These are phyloP conservation scores for Colistium nudipinnis DNA, from an alignment of 2,113 vertebrate species.

Conservation along the genomic window DNA sequence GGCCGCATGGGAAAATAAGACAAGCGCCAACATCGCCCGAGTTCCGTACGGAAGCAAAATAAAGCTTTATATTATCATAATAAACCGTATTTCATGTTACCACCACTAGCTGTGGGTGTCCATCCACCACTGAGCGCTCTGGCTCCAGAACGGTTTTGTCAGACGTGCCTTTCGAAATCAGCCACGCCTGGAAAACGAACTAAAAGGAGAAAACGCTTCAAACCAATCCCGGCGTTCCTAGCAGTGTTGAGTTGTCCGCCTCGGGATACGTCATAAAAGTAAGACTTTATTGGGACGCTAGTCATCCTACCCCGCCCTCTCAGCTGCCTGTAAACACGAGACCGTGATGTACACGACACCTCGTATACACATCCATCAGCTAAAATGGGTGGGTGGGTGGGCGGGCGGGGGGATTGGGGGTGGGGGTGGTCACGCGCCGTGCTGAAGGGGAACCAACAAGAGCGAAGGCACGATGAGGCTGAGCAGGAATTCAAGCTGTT, in stretches of 20 bases:
- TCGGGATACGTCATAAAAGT: too few relatives aligned
- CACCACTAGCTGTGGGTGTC: too few relatives aligned
- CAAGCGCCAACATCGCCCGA: neutral
- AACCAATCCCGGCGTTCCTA: neutral
- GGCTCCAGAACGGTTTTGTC: too few relatives aligned
- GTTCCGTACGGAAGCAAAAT: neutral
- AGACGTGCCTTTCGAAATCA: too few relatives aligned
- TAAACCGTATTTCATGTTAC: too few relatives aligned
- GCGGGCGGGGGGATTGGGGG: neutral
- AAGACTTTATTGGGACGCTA: neutral
- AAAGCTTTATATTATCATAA: neutral
- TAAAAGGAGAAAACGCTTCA: neutral
- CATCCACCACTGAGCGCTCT: too few relatives aligned
- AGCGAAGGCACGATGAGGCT: slow-evolving; percentile 37
- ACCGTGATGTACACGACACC: too few relatives aligned
- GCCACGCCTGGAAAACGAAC: too few relatives aligned
- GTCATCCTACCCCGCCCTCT: neutral
- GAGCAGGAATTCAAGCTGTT: slow-evolving; percentile 63
- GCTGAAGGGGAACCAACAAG: slow-evolving; percentile 22
- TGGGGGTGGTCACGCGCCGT: too few relatives aligned
- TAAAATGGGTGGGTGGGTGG: neutral
- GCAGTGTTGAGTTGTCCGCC: too few relatives aligned
- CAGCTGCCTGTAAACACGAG: neutral
- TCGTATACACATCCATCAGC: neutral
- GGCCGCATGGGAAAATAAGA: neutral